Percentiles rank a stretch among this genome's conserved stretches.
phyloP scores from a whole-genome alignment of 1,140 invertebrate species.

The Gonatopus flavifemur region DNA sequence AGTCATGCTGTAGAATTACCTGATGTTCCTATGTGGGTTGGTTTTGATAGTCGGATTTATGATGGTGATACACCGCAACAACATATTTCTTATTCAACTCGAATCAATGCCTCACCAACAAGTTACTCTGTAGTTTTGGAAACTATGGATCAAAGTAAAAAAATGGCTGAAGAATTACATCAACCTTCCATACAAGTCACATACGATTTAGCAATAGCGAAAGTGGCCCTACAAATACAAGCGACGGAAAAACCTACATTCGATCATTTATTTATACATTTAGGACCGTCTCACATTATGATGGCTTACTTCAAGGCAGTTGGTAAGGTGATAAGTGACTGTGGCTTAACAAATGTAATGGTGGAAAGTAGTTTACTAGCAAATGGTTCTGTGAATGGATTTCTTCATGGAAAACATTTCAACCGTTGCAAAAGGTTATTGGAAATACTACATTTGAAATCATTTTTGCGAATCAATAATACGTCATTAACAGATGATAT shows the following conservation, averaged over 20 bases:
- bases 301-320: slow-evolving; percentile 47
- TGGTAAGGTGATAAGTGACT: slow-evolving; percentile 41
- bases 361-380: slow-evolving; percentile 39
- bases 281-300: slow-evolving; percentile 45
- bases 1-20: slow-evolving; percentile 15
- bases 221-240: slow-evolving; percentile 10
- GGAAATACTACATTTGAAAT: slow-evolving; percentile 12
- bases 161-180: slow-evolving; percentile 18
- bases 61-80: slow-evolving; percentile 8
- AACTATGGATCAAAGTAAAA: slow-evolving; percentile 21
- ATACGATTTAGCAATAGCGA: slow-evolving; percentile 11
- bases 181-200: slow-evolving; percentile 37
- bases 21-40: slow-evolving; percentile 21
- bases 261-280: slow-evolving; percentile 44
- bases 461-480: slow-evolving; percentile 1
- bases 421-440: slow-evolving; percentile 45
- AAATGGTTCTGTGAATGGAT: slow-evolving; percentile 35
- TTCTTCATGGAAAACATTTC: slow-evolving; percentile 39
- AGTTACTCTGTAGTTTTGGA: slow-evolving; percentile 16
- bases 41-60: slow-evolving; percentile 12
- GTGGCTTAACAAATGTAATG: slow-evolving; percentile 41
- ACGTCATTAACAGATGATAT: not conserved
- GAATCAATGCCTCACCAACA: slow-evolving; percentile 30
- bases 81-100: slow-evolving; percentile 22
- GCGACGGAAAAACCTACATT: slow-evolving; percentile 31